Conservation (phyloP, 2,888 invertebrate genomes). For the Thysanoteuthis rhombus region DNA sequence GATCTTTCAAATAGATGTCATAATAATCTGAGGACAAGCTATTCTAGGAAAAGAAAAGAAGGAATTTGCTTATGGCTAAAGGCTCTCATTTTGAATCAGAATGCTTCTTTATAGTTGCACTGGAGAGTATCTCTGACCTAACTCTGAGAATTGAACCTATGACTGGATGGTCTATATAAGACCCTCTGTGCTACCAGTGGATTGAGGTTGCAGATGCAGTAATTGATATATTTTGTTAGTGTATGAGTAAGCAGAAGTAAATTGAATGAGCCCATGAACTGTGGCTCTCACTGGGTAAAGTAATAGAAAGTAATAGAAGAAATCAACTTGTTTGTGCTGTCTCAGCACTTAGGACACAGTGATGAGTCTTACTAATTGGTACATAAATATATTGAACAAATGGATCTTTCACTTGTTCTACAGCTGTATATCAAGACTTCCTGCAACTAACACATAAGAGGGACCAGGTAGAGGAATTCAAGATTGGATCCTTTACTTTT, state of each 20-base stretch:
- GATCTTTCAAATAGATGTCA: no score
- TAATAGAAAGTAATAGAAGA: background rate
- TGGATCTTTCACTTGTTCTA: background rate
- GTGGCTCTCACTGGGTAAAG: background rate
- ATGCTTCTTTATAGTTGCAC: background rate
- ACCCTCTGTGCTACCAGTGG: background rate
- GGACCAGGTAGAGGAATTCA: background rate
- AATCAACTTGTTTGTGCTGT: background rate
- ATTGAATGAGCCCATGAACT: background rate
- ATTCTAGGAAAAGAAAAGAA: background rate
- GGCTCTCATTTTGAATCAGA: background rate
- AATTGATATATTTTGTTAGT: background rate
- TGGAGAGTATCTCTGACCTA: background rate
- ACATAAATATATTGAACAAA: background rate
- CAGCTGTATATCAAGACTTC: background rate
- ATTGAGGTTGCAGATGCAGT: background rate
- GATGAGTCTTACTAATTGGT: background rate
- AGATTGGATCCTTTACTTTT: background rate
- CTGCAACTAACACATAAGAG: background rate
- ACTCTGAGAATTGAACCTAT: background rate
- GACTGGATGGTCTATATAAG: background rate
- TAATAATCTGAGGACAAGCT: no score
- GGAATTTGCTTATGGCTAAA: background rate
- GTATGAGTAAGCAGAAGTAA: background rate
- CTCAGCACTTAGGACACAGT: background rate